Percentiles rank a stretch among this genome's conserved stretches.
These are phyloP conservation scores for Anniella stebbinsi DNA, from an alignment of 2,797 vertebrate species.

Conservation along the genomic window DNA sequence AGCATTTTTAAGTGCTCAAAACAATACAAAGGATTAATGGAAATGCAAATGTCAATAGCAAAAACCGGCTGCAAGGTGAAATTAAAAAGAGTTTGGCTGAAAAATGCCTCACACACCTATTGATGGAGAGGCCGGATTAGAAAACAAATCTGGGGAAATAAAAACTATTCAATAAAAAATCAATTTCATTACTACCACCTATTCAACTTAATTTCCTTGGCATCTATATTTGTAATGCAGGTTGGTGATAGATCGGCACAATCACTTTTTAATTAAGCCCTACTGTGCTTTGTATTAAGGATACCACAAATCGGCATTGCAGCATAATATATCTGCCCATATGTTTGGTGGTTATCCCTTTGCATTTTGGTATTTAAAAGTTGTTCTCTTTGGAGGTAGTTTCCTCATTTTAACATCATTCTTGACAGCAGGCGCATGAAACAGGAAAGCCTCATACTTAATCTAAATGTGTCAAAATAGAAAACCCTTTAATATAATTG, in stretches of 20 bases:
- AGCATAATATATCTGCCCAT: conserved; percentile 77
- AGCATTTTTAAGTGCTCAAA: conserved; percentile 40
- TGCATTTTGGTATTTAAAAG: conserved; percentile 74
- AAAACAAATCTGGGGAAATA: conserved; percentile 74
- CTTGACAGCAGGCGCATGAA: conserved; percentile 68
- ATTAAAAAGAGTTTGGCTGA: conserved; percentile 59
- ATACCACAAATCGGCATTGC: conserved; percentile 76
- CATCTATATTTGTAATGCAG: conserved; percentile 70
- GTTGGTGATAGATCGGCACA: conserved; percentile 73
- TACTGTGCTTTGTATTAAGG: conserved; percentile 81
- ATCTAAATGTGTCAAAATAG: conserved; percentile 70
- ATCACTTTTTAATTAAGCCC: conserved; percentile 80
- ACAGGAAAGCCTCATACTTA: conserved; percentile 60
- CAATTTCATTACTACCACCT: conserved; percentile 74
- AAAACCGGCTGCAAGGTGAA: conserved; percentile 32
- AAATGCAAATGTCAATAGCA: conserved; percentile 60
- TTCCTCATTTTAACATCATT: conserved; percentile 74
- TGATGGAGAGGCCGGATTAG: conserved; percentile 57
- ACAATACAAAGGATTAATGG: conserved; percentile 34
- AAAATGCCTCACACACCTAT: conserved; percentile 63
- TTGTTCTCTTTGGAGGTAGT: conserved; percentile 74
- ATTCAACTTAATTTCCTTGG: conserved; percentile 74
- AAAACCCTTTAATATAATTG: conserved; percentile 71
- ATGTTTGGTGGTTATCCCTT: conserved; percentile 78
- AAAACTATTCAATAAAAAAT: conserved; percentile 76